Evolutionary conservation across 2,888 invertebrate species (phyloP), one percentile per base, ranked within the genome.

Genomic region (Leptinotarsa haldemani): DNA sequence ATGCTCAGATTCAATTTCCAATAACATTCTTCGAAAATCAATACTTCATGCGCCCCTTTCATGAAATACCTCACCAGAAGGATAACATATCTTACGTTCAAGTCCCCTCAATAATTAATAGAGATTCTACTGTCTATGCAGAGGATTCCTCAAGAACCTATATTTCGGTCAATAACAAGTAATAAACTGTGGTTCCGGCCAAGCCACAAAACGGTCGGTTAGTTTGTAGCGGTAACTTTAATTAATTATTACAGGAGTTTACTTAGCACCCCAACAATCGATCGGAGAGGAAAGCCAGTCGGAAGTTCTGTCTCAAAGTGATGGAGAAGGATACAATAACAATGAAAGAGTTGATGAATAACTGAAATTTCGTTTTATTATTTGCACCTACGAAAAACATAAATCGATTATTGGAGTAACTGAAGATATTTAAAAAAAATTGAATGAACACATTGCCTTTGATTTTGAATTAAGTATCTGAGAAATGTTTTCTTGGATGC

Each of bases 181-280:
- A 56, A 56, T 56, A 56, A 56, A 56, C 20, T 56, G 22, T 22
- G 56, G 56, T 56, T 56, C 20, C 56, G 56, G 56, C 56, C 12
- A 22, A 15, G 13, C 22, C 22, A 56, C 56, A 56, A 56, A 56
- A 56, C 56, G 56, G 56, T 56, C 25, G 56, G 56, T 22, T 22
- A 56, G 56, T 56, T 56, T 56, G 22, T 56, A 56, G 56, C 25
- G 56, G 56, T 56, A 56, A 56, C 56, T 56, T 22, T 56, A 56
- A 56, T 56, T 22, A 56, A 56, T 56, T 56, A 56, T 56, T 18
- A 52, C 52, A 18, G 18, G 52, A 52, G 52, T 52, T 52, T 0
- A 18, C 52, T 40, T 52, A 18, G 52, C 52, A 18, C n/a, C 18
- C 52, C 18, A 18, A 9, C 12, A 18, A 52, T 18, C 52, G 18